phyloP scores from a whole-genome alignment of 1,140 invertebrate species.

The Tetranychus urticae region DNA sequence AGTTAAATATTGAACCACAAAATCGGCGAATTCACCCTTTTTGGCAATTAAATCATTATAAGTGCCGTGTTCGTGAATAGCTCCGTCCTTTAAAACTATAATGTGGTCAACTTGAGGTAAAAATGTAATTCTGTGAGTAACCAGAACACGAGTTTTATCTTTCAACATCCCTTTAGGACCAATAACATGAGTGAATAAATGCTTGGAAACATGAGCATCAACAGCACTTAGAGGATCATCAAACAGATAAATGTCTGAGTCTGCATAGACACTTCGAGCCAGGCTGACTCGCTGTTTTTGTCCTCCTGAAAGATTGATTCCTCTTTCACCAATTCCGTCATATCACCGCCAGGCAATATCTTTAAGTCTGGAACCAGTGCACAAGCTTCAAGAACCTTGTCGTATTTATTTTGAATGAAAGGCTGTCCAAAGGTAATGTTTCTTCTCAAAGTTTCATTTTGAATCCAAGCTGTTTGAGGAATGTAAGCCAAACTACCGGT shows the following conservation, averaged over 20 bases:
- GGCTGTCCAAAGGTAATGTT: slow-evolving; percentile 33
- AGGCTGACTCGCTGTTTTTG: slow-evolving; percentile 18
- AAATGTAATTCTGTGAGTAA: slow-evolving; percentile 20
- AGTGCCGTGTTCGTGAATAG: slow-evolving; percentile 17
- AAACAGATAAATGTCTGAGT: slow-evolving; percentile 21
- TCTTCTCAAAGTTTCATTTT: slow-evolving; percentile 23
- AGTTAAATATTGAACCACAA: slow-evolving; percentile 5
- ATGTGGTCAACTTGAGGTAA: slow-evolving; percentile 21
- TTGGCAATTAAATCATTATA: slow-evolving; percentile 19
- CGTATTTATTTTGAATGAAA: slow-evolving; percentile 18
- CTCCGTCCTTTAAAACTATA: slow-evolving; percentile 20
- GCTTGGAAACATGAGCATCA: slow-evolving; percentile 22
- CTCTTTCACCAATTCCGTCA: slow-evolving; percentile 28
- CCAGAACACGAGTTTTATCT: slow-evolving; percentile 19
- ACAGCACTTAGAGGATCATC: slow-evolving; percentile 25
- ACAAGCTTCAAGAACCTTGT: slow-evolving; percentile 17
- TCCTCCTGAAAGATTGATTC: slow-evolving; percentile 20
- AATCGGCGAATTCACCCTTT: slow-evolving; percentile 12
- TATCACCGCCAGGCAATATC: slow-evolving; percentile 22
- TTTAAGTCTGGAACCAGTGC: slow-evolving; percentile 14
- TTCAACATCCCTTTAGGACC: slow-evolving; percentile 14
- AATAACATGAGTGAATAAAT: slow-evolving; percentile 23
- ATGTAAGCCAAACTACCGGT: slow-evolving; percentile 17
- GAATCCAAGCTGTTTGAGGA: slow-evolving; percentile 33
- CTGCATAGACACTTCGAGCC: slow-evolving; percentile 17